Evolutionary conservation across 2,888 invertebrate genomes (phyloP).

Genomic region (Achlya flavicornis): DNA sequence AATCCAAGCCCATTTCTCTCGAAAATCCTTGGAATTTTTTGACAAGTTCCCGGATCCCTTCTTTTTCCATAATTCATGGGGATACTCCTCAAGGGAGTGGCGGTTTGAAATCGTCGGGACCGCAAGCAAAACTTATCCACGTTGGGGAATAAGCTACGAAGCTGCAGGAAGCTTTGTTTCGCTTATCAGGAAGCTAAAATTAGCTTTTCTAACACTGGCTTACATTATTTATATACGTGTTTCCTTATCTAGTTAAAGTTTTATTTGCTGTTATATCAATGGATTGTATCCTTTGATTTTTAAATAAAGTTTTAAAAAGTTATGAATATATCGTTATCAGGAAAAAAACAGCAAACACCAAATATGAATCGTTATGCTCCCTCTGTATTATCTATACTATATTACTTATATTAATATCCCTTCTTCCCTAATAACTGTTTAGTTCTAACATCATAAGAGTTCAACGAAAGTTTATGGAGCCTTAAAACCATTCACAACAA

Average conservation of each 20-base stretch:
- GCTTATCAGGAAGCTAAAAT: constrained; percentile 2
- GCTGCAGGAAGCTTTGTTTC: constrained; percentile 3
- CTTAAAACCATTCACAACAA: background rate
- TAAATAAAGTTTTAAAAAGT: too few species aligned
- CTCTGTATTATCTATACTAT: too few species aligned
- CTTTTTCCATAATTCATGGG: constrained; percentile 56
- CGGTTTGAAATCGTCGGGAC: constrained; percentile 54
- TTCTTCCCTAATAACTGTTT: background rate
- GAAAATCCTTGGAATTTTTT: constrained; percentile 35
- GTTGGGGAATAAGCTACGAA: constrained; percentile 34
- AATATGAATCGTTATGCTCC: too few species aligned
- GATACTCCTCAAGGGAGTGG: constrained; percentile 46
- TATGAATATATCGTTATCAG: too few species aligned
- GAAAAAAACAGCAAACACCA: too few species aligned
- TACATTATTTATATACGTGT: background rate
- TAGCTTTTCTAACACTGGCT: background rate
- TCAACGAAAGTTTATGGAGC: background rate
- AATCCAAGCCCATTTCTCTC: background rate
- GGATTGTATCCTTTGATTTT: background rate
- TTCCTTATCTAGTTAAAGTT: background rate
- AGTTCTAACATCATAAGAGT: background rate
- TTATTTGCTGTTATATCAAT: background rate
- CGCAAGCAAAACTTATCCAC: constrained; percentile 46
- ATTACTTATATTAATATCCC: too few species aligned
- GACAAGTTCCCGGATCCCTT: constrained; percentile 34